Evolutionary conservation across 1,140 invertebrate species (phyloP).

Genomic region (Nephotettix cincticeps): DNA sequence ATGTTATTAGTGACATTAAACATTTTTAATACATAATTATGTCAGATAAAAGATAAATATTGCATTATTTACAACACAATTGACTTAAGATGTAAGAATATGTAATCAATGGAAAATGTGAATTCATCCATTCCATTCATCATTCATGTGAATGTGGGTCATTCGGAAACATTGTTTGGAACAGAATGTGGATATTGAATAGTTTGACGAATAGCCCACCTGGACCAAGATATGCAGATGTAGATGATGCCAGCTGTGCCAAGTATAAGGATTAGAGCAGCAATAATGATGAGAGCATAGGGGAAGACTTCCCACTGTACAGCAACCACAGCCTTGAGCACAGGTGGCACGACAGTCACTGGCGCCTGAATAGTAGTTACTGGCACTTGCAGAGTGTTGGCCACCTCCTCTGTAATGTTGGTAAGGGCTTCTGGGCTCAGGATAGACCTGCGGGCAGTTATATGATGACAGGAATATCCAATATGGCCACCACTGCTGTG

Average conservation of each 20-base stretch:
- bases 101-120: too few species aligned
- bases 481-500: too few species aligned
- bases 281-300: constrained; percentile 82
- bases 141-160: too few species aligned
- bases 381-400: constrained; percentile 60
- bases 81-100: too few species aligned
- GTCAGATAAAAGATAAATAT: too few species aligned
- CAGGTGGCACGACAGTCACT: constrained; percentile 49
- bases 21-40: too few species aligned
- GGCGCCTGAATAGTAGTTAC: constrained; percentile 70
- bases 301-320: constrained; percentile 75
- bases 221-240: constrained; percentile 90
- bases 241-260: constrained; percentile 85
- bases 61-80: too few species aligned
- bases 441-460: constrained; percentile 34
- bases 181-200: neutral
- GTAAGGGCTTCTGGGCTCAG: constrained; percentile 49
- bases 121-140: too few species aligned
- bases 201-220: constrained; percentile 53
- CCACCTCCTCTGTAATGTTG: constrained; percentile 66
- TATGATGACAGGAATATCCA: too few species aligned
- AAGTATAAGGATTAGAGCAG: constrained; percentile 81
- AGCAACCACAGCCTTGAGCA: constrained; percentile 57
- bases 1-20: too few species aligned
- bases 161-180: too few species aligned